phyloP scores from a whole-genome alignment of 2,113 vertebrate genomes.

The Epinephelus lanceolatus region DNA sequence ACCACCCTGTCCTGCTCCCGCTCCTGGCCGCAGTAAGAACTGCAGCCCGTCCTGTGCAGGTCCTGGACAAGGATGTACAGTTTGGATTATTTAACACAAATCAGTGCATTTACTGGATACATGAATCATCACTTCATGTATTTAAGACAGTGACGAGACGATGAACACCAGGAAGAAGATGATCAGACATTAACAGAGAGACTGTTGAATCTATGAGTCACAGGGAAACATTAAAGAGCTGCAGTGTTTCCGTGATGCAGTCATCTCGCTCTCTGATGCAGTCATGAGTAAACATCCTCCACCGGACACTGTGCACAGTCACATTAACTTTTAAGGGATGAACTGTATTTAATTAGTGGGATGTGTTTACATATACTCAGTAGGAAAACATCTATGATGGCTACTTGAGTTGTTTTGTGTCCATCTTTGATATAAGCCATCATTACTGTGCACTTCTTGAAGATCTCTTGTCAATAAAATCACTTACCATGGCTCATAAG shows the following conservation, averaged over 20 bases:
- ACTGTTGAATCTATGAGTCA: conserved; percentile 49
- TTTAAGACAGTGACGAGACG: not conserved
- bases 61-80: conserved; percentile 62
- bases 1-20: conserved; percentile 82
- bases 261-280: conserved; percentile 45
- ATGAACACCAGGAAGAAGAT: not conserved
- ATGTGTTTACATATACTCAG: not conserved
- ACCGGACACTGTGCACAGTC: not conserved
- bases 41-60: conserved; percentile 82
- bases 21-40: conserved; percentile 82
- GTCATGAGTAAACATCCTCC: conserved; percentile 69
- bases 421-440: not conserved
- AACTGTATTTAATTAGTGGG: not conserved
- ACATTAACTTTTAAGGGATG: too few relatives aligned
- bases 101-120: not conserved
- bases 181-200: conserved; percentile 42
- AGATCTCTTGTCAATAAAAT: not conserved
- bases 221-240: conserved; percentile 11
- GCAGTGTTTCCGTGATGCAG: conserved; percentile 61
- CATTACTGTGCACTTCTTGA: not conserved
- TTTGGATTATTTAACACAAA: not conserved
- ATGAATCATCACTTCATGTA: not conserved
- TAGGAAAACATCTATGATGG: not conserved
- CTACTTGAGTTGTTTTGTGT: not conserved
- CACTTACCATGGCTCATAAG: not conserved